phyloP scores from a whole-genome alignment of 2,113 vertebrate genomes.

The Taxidea taxus region DNA sequence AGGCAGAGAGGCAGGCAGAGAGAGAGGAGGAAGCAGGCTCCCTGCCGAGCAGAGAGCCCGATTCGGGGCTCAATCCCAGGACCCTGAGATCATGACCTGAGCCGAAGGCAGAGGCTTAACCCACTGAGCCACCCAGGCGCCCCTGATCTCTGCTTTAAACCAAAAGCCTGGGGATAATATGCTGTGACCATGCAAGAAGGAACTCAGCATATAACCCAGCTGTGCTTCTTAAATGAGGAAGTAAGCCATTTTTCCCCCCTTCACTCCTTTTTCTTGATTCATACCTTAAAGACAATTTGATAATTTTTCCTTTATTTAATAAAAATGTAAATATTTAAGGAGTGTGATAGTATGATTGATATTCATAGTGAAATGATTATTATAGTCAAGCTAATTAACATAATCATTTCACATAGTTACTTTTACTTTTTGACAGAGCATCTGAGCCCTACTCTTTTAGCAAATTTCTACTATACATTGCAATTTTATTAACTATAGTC shows the following conservation, averaged over 20 bases:
- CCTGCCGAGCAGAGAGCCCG: too few relatives aligned
- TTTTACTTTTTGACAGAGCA: not conserved
- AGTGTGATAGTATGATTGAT: not conserved
- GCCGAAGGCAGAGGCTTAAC: too few relatives aligned
- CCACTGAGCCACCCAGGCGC: too few relatives aligned
- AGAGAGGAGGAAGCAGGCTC: too few relatives aligned
- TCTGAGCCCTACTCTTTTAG: not conserved
- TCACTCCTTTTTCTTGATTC: not conserved
- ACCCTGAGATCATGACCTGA: too few relatives aligned
- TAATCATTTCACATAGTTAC: not conserved
- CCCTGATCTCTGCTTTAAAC: not conserved
- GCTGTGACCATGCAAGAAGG: not conserved
- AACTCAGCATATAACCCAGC: not conserved
- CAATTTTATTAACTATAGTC: not conserved
- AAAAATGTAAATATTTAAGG: not conserved
- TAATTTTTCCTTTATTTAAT: not conserved
- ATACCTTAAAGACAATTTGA: not conserved
- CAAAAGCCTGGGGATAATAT: not conserved
- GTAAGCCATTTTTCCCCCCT: not conserved
- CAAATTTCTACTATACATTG: not conserved
- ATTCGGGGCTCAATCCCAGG: too few relatives aligned
- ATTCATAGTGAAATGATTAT: not conserved
- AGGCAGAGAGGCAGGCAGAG: too few relatives aligned
- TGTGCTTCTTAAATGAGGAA: not conserved
- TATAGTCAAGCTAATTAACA: not conserved